Evolutionary conservation across 2,888 invertebrate species (phyloP).

Genomic region (Deroplatys truncata): DNA sequence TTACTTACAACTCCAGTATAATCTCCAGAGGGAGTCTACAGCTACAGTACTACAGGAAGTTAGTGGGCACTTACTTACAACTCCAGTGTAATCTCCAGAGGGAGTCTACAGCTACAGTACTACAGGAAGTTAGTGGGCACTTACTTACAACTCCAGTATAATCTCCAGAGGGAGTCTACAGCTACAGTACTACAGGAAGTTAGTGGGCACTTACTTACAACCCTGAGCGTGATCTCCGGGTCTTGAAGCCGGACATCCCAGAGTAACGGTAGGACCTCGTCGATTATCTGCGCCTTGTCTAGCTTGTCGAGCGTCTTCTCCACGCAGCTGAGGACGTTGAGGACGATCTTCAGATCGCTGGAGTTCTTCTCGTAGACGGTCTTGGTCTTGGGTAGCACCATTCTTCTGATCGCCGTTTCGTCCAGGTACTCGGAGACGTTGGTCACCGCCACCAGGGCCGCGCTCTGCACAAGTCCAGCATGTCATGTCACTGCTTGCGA

Average conservation of each 20-base stretch:
- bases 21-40: too few relatives aligned
- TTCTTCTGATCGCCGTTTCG: conserved; percentile 71
- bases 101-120: too few relatives aligned
- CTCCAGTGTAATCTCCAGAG: too few relatives aligned
- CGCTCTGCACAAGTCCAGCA: conserved; percentile 58
- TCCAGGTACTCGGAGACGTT: conserved; percentile 81
- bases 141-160: too few relatives aligned
- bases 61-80: too few relatives aligned
- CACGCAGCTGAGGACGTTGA: conserved; percentile 71
- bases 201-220: conserved; percentile 78
- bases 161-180: too few relatives aligned
- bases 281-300: conserved; percentile 82
- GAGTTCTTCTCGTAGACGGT: conserved; percentile 74
- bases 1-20: too few relatives aligned
- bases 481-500: too few relatives aligned
- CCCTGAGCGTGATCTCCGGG: conserved; percentile 81
- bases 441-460: conserved; percentile 81
- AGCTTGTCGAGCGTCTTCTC: conserved; percentile 79
- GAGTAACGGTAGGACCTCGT: conserved; percentile 85
- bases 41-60: too few relatives aligned
- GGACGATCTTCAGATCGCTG: conserved; percentile 73
- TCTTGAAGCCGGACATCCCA: conserved; percentile 82
- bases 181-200: neutral
- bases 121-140: too few relatives aligned
- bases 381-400: conserved; percentile 81